Evolutionary conservation across 2,888 invertebrate species (phyloP).

Genomic region (Drosophila kuntzei): DNA sequence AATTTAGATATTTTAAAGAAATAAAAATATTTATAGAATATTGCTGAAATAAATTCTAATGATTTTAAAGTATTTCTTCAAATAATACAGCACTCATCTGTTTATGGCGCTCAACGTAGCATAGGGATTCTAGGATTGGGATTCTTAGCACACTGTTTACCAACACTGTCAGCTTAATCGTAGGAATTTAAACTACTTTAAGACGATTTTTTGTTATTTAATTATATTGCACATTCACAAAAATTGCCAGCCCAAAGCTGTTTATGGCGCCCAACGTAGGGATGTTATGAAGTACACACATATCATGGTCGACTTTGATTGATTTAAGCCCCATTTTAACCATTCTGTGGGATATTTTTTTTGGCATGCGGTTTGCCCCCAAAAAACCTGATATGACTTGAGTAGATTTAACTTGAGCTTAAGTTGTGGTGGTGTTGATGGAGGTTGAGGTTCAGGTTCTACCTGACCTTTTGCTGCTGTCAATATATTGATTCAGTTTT

Average conservation of each 20-base stretch:
- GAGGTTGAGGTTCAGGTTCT: constrained; percentile 11
- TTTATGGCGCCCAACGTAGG: constrained; percentile 4
- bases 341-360: neutral
- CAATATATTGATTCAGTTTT: constrained; percentile 51
- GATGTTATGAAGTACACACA: constrained; percentile 13
- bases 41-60: neutral
- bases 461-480: constrained; percentile 36
- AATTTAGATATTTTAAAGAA: neutral
- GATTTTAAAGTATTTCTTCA: neutral
- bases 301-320: constrained; percentile 20
- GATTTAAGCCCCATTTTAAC: constrained; percentile 10
- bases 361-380: constrained; percentile 9
- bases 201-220: no score
- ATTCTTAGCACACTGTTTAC: neutral
- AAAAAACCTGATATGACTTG: neutral
- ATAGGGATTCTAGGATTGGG: neutral
- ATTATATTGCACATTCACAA: neutral
- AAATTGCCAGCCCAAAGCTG: neutral
- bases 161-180: neutral
- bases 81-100: neutral
- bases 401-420: constrained; percentile 4
- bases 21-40: neutral
- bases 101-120: neutral
- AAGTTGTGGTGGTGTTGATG: neutral
- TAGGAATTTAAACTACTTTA: no score